Conservation (phyloP, 2,888 invertebrate species). For the Thalpophila matura region DNA sequence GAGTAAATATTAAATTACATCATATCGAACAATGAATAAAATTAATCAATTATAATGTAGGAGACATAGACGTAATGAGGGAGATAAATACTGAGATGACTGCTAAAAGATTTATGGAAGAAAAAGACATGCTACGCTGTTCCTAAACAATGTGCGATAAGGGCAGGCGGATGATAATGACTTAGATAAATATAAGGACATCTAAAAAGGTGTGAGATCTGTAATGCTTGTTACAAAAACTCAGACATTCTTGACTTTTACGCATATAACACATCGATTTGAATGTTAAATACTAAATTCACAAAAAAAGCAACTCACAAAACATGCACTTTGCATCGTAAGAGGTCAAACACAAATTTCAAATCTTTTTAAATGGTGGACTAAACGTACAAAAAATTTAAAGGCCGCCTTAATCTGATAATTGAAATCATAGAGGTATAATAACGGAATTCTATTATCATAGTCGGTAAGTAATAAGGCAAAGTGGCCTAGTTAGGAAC, state of each 20-base stretch:
- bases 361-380: constrained; percentile 3
- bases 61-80: no score
- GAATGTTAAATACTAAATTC: neutral
- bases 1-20: constrained; percentile 11
- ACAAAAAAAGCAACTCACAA: constrained; percentile 3
- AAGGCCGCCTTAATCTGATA: constrained; percentile 26
- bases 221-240: neutral
- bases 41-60: no score
- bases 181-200: no score
- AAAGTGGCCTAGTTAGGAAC: constrained; percentile 72
- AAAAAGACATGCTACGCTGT: no score
- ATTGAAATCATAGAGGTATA: constrained; percentile 49
- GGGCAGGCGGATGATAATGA: no score
- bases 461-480: constrained; percentile 66
- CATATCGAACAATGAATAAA: no score
- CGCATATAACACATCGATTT: neutral
- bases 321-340: constrained; percentile 26
- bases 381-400: neutral
- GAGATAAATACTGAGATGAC: no score
- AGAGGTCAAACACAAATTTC: constrained; percentile 38
- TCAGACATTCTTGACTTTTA: neutral
- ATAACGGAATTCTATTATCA: constrained; percentile 68
- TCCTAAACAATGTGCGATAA: no score
- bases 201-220: no score
- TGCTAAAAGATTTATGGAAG: no score